Conservation (phyloP, 2,797 vertebrate species). For the Callimico goeldii region DNA sequence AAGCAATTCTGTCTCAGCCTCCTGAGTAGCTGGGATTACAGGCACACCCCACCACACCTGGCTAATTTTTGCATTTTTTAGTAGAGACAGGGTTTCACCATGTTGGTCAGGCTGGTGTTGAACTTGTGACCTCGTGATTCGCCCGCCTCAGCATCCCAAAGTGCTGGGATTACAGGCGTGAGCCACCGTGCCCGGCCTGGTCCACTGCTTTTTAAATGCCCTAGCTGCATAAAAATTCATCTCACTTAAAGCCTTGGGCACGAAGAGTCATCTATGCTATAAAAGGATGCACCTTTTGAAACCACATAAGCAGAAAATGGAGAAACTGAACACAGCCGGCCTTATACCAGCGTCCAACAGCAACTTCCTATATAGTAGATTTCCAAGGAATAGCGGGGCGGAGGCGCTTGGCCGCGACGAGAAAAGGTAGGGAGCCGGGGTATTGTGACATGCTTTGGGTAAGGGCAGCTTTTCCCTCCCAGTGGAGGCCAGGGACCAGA, state of each 20-base stretch:
- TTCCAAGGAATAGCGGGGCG: not conserved
- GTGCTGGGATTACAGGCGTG: too few relatives aligned
- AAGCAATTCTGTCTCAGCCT: too few relatives aligned
- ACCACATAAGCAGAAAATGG: not conserved
- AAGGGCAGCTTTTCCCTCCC: constrained; percentile 18
- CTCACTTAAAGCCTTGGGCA: not conserved
- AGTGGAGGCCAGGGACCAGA: not conserved
- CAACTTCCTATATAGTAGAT: not conserved
- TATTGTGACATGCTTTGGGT: constrained; percentile 69
- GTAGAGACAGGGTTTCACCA: too few relatives aligned
- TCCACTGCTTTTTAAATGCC: not conserved
- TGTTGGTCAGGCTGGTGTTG: too few relatives aligned
- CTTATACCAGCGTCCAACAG: too few relatives aligned
- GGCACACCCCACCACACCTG: too few relatives aligned
- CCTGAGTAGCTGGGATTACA: too few relatives aligned
- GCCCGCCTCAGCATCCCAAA: too few relatives aligned
- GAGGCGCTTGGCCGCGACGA: not conserved
- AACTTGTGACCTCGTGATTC: too few relatives aligned
- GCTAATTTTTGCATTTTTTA: too few relatives aligned
- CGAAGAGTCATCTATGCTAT: not conserved
- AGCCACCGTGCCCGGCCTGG: too few relatives aligned
- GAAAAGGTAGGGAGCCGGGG: not conserved
- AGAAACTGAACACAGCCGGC: not conserved
- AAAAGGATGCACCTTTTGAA: not conserved
- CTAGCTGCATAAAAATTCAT: not conserved